Conservation (phyloP, 1,140 invertebrate genomes). For the Arion vulgaris region DNA sequence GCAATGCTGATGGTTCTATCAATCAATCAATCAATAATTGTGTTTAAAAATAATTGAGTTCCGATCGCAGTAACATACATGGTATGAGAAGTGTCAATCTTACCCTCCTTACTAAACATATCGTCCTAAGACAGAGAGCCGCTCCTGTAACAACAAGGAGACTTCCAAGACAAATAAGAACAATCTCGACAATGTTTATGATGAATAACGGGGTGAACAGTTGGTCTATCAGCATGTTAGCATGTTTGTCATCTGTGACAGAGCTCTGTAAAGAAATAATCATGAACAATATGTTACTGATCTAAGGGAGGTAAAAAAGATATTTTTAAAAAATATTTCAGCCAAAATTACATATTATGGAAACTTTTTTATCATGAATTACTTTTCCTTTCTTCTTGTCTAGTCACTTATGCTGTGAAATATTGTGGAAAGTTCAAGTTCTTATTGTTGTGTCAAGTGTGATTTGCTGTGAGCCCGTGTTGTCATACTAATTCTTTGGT, state of each 20-base stretch:
- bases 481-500: too few relatives aligned
- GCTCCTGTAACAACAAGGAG: slow-evolving; percentile 33
- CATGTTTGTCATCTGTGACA: slow-evolving; percentile 54
- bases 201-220: slow-evolving; percentile 51
- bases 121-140: neutral
- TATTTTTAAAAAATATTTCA: too few relatives aligned
- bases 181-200: slow-evolving; percentile 42
- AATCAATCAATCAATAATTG: too few relatives aligned
- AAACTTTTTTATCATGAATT: neutral
- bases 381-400: too few relatives aligned
- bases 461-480: too few relatives aligned
- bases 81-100: neutral
- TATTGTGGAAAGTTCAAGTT: too few relatives aligned
- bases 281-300: neutral
- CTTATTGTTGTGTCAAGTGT: too few relatives aligned
- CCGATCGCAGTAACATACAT: too few relatives aligned
- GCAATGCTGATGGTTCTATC: too few relatives aligned
- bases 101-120: neutral
- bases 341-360: neutral
- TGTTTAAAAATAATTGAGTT: too few relatives aligned
- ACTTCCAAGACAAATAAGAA: slow-evolving; percentile 41
- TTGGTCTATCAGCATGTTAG: slow-evolving; percentile 44
- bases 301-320: too few relatives aligned
- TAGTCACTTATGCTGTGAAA: too few relatives aligned
- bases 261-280: slow-evolving; percentile 31